phyloP scores from a whole-genome alignment of 2,888 invertebrate genomes.

The Lasioglossum zephyrum region DNA sequence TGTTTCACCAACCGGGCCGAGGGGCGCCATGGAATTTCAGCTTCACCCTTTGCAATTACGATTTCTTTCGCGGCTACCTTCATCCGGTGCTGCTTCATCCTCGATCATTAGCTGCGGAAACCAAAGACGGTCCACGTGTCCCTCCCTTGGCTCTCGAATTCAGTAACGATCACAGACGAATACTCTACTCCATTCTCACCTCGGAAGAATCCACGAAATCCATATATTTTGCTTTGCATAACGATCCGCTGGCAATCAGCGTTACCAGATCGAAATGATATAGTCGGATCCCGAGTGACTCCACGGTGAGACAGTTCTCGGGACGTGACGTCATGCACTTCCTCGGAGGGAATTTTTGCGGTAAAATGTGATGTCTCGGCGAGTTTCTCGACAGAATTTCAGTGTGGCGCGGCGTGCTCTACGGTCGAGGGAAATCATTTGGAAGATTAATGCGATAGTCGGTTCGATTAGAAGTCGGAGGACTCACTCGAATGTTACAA shows the following conservation, averaged over 20 bases:
- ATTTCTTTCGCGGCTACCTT: background rate
- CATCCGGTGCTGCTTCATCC: background rate
- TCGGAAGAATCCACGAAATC: background rate
- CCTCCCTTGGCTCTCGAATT: background rate
- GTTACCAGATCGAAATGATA: background rate
- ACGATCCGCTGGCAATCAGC: no score
- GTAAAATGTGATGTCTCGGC: background rate
- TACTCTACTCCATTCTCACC: background rate
- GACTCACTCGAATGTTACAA: constrained; percentile 22
- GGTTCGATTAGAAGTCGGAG: background rate
- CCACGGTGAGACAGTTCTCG: background rate
- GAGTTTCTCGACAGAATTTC: background rate
- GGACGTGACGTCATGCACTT: background rate
- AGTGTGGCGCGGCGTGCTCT: background rate
- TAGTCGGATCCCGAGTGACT: background rate
- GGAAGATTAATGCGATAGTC: background rate
- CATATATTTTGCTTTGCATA: background rate
- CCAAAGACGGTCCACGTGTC: background rate
- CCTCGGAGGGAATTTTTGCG: background rate
- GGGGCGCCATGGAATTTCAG: background rate
- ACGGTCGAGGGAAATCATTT: background rate
- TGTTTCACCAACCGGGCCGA: background rate
- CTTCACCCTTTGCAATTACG: background rate
- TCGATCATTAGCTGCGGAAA: background rate
- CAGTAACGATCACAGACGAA: background rate